These are phyloP conservation scores for Yponomeuta cagnagella DNA, from an alignment of 2,888 invertebrate species.

Conservation along the genomic window DNA sequence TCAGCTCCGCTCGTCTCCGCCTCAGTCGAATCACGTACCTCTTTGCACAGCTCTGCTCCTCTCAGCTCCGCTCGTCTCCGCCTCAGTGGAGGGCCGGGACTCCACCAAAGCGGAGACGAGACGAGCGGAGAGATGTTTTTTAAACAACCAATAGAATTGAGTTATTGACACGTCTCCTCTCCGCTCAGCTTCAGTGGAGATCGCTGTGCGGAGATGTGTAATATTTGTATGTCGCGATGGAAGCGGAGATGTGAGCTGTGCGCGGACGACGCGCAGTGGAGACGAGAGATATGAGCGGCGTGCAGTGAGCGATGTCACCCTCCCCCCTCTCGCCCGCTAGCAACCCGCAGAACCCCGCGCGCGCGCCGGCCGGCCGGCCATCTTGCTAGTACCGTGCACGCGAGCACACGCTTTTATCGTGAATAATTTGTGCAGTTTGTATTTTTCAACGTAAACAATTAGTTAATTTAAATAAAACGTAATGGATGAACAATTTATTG, in stretches of 20 bases:
- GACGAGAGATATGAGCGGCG: slow-evolving; percentile 19
- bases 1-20: too few species aligned
- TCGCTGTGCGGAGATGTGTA: slow-evolving; percentile 24
- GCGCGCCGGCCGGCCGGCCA: slow-evolving; percentile 15
- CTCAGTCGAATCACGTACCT: too few species aligned
- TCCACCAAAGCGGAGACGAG: slow-evolving; percentile 18
- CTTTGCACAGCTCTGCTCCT: too few species aligned
- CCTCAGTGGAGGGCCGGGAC: neutral
- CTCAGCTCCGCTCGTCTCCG: too few species aligned
- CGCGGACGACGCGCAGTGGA: slow-evolving; percentile 17
- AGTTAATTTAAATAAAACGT: slow-evolving; percentile 17
- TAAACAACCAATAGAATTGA: slow-evolving; percentile 19
- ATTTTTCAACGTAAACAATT: slow-evolving; percentile 23
- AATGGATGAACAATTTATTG: slow-evolving; percentile 26
- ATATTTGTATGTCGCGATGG: slow-evolving; percentile 23
- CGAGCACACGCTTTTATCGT: slow-evolving; percentile 23
- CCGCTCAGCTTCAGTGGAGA: slow-evolving; percentile 22
- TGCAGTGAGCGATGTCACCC: slow-evolving; percentile 19
- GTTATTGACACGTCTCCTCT: slow-evolving; percentile 18
- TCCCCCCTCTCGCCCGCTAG: slow-evolving; percentile 21
- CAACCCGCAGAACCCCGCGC: slow-evolving; percentile 22
- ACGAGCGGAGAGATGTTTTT: slow-evolving; percentile 19
- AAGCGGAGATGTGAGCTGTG: slow-evolving; percentile 18
- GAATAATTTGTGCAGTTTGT: slow-evolving; percentile 22
- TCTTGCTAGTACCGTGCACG: slow-evolving; percentile 22